Base-by-base conservation (phyloP, 2,797 vertebrate species). In the Malurus leucopterus region DNA sequence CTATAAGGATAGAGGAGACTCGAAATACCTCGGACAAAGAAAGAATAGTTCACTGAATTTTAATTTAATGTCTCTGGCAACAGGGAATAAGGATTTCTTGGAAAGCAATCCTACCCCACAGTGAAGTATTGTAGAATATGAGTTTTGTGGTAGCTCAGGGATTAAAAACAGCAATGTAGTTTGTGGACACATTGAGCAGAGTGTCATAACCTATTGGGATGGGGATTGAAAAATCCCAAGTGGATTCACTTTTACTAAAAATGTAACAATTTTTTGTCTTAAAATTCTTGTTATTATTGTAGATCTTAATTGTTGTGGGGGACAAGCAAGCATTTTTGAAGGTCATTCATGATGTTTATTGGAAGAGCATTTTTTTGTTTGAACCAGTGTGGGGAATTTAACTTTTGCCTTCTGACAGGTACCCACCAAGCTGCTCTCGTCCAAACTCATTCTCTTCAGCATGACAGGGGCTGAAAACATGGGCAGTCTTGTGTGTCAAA, bases 391-490 rank as follows among this genome's bases (percentile, higher is more conserved):
- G 4, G 3, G 1, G 14, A 15, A 1, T 29, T 43, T 44, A 58
- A 21, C 5, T 54, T 49, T 4, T 4, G 11, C 18, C 51, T 34
- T 7, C 4, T 81, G 26, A 3, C 17, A 54, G 15, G 11, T 38
- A n/a, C 5, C 6, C 20, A 36, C 17, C 6, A 50, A 61, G 3
- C 6, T 57, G 7, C 12, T 70, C 9, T 54, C 27, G 12, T 57
- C 40, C 36, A 36, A 36, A 22, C 2, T 34, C 12, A 18, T 57
- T 12, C 15, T 53, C 15, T 44, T 55, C 57, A 75, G 13, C 3
- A 34, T 14, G 23, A n/a, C 13, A 30, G 1, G 4, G 3, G 0
- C 0, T 67, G 8, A 55, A 75, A 65, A 67, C 15, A n/a, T 10
- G 3, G 8, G n/a, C 4, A 68, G 15, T 14, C 4, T 8, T 40